Percentiles rank a stretch among this genome's conserved stretches.
Conservation (phyloP, 2,888 invertebrate species). For the Phorcus lineatus region DNA sequence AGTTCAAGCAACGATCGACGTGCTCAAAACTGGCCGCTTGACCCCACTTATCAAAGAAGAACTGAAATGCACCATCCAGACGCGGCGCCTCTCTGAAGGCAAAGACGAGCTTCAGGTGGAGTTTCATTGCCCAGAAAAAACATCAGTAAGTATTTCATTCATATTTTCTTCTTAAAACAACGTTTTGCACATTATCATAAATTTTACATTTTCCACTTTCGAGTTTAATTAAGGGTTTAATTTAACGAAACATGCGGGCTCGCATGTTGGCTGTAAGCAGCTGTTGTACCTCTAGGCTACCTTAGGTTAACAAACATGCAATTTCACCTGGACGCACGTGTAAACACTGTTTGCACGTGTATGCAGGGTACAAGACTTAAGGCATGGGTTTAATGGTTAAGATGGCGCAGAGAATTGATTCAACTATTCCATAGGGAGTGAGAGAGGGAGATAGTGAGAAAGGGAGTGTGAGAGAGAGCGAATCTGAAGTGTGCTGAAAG, state of each 20-base stretch:
- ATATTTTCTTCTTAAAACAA: not conserved
- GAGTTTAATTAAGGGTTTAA: not conserved
- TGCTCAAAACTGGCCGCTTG: slow-evolving; percentile 14
- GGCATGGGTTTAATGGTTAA: too few species aligned
- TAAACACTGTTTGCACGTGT: not conserved
- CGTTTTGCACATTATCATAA: not conserved
- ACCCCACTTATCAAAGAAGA: slow-evolving; percentile 25
- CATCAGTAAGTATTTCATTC: slow-evolving; percentile 9
- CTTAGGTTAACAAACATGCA: not conserved
- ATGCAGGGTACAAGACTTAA: not conserved
- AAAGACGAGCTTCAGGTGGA: slow-evolving; percentile 20
- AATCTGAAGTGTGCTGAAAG: not conserved
- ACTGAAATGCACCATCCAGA: slow-evolving; percentile 25
- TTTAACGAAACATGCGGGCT: slow-evolving; percentile 6
- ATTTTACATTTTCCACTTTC: slow-evolving; percentile 6
- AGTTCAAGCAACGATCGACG: slow-evolving; percentile 19
- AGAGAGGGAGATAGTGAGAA: not conserved
- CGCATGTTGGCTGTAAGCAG: not conserved
- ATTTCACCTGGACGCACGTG: not conserved
- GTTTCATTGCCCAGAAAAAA: slow-evolving; percentile 10
- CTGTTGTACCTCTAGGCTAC: not conserved
- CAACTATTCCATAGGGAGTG: not conserved
- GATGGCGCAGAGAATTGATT: not conserved
- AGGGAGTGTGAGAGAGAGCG: not conserved
- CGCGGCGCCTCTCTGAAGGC: slow-evolving; percentile 15